Evolutionary conservation across 2,113 vertebrate genomes (phyloP).

Genomic region (Grallaria varia): DNA sequence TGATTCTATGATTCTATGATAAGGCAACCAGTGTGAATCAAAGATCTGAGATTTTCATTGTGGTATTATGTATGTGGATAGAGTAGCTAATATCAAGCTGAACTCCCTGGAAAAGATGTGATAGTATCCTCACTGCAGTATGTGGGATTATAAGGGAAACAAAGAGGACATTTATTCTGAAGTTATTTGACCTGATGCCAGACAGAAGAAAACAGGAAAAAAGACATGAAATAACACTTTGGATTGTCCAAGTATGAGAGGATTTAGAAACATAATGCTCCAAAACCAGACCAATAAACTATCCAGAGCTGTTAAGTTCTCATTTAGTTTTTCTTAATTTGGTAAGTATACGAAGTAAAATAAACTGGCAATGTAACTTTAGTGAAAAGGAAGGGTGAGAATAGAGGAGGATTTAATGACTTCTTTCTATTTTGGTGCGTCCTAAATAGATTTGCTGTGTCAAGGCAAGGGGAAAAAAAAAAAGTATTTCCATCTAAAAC

Average conservation of each 20-base stretch:
- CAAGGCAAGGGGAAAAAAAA: not conserved
- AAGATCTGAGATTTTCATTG: not conserved
- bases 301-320: not conserved
- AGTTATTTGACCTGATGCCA: not conserved
- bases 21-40: not conserved
- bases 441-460: not conserved
- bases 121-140: not conserved
- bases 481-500: not conserved
- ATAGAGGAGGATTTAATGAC: not conserved
- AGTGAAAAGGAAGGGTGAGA: not conserved
- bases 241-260: not conserved
- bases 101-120: not conserved
- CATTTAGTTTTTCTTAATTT: not conserved
- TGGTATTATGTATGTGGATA: not conserved
- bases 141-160: fast-evolving
- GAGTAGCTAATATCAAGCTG: not conserved
- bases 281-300: not conserved
- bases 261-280: not conserved
- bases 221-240: not conserved
- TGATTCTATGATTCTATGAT: too few relatives aligned
- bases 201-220: not conserved
- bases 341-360: not conserved
- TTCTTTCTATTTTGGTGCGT: not conserved
- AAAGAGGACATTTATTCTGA: not conserved
- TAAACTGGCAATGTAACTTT: not conserved